phyloP scores from a whole-genome alignment of 2,113 vertebrate genomes.

The Carlito syrichta region DNA sequence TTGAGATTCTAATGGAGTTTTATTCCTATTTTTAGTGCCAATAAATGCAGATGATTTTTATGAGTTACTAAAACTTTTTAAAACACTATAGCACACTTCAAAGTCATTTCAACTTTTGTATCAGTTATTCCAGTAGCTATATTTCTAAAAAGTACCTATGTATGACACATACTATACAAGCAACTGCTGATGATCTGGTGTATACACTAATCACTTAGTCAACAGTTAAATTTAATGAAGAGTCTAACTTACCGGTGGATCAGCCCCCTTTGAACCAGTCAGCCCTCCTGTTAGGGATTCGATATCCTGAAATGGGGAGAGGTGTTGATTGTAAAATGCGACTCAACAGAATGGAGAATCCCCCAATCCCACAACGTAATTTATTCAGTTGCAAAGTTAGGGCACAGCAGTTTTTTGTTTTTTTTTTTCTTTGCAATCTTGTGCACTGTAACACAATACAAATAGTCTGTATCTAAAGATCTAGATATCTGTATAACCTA shows the following conservation, averaged over 20 bases:
- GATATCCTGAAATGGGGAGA: slow-evolving; percentile 75
- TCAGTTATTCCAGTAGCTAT: not conserved
- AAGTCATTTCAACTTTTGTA: not conserved
- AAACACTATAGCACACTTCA: not conserved
- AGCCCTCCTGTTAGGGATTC: slow-evolving; percentile 76
- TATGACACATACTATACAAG: not conserved
- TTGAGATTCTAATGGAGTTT: not conserved
- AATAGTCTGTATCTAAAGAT: not conserved
- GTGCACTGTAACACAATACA: not conserved
- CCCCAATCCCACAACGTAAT: not conserved
- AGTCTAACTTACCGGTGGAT: slow-evolving; percentile 76
- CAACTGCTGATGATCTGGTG: not conserved
- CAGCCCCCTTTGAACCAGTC: slow-evolving; percentile 76
- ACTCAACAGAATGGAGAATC: slow-evolving; percentile 9
- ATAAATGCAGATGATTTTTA: not conserved
- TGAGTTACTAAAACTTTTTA: not conserved
- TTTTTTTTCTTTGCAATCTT: not conserved
- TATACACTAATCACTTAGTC: not conserved
- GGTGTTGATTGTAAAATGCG: slow-evolving; percentile 60
- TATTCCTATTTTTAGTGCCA: not conserved
- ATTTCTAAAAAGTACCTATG: not conserved
- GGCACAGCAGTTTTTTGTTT: not conserved
- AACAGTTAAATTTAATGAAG: slow-evolving; percentile 57
- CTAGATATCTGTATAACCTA: not conserved
- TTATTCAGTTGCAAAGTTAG: not conserved